Evolutionary conservation across 2,888 invertebrate genomes (phyloP), one percentile per base, ranked within the genome.

Genomic region (Sipha maydis): DNA sequence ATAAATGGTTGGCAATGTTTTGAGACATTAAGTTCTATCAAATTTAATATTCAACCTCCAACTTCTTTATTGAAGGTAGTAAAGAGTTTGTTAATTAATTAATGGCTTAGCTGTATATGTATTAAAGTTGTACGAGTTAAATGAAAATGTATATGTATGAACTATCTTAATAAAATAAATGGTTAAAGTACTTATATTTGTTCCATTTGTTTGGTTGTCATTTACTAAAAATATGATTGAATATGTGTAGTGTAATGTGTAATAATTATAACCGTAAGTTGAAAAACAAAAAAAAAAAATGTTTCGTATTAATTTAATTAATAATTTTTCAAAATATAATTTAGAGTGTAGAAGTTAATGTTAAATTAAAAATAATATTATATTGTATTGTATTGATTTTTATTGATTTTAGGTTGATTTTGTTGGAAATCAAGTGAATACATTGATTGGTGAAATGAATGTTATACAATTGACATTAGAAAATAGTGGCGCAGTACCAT

Each of bases 401-500:
- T 85, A 34, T 56, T 67, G 11, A 25, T 86, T 86, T 86, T 41
- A 88, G 88, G 88, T 88, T 31, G 88, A 88, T 75, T 88, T 82
- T 75, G 25, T 48, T 28, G 82, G 88, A 31, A 88, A 88, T 82
- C 88, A 88, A 75, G 31, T 88, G 73, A 88, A 76, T 48, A 82
- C 88, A n/a, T 88, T 82, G 41, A 82, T 88, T 76, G 88, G 88
- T 31, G 88, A 88, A 88, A 88, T 88, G 75, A 88, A 88, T n/a
- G 48, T 88, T n/a, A 82, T 88, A n/a, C 21, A n/a, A 67, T 31
- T 88, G 61, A 88, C 73, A 67, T 82, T 88, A 82, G 88, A 88
- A 88, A 88, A 88, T 67, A 2, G 17, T 75, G 88, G 88, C 34
- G 8, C 31, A 25, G 2, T 82, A 88, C 88, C 88, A 41, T 41